Evolutionary conservation across 2,113 vertebrate genomes (phyloP).

Genomic region (Physeter macrocephalus): DNA sequence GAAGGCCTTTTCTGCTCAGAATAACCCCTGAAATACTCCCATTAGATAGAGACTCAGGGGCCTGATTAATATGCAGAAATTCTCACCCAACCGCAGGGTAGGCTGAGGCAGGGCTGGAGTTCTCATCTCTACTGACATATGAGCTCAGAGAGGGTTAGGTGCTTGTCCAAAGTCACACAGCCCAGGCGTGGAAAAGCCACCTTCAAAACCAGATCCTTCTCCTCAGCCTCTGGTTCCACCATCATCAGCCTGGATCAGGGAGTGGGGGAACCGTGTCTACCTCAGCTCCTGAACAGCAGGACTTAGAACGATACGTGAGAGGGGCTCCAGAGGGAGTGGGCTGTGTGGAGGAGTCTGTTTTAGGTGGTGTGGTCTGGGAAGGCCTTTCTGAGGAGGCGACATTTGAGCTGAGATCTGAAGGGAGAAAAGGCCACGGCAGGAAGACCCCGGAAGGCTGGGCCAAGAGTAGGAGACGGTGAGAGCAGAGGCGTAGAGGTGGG

Average conservation of each 20-base stretch:
- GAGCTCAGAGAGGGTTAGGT: neutral
- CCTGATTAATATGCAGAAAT: neutral
- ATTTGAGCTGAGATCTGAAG: neutral
- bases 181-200: neutral
- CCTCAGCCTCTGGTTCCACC: neutral
- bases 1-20: neutral
- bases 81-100: neutral
- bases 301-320: fast-evolving
- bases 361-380: neutral
- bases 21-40: neutral
- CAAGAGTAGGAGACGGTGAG: fast-evolving
- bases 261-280: fast-evolving
- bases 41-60: neutral
- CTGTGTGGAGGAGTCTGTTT: neutral
- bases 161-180: neutral
- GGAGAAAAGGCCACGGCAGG: neutral
- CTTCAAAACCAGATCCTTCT: neutral
- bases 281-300: fast-evolving
- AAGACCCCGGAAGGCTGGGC: neutral
- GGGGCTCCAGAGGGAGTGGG: neutral
- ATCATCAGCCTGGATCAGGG: fast-evolving
- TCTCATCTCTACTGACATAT: fast-evolving
- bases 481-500: neutral
- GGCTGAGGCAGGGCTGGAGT: neutral
- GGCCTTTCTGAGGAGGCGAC: neutral